Percentiles rank a stretch among this genome's conserved stretches.
These are phyloP conservation scores for Canis aureus DNA, from an alignment of 2,113 vertebrate species.

Conservation along the genomic window DNA sequence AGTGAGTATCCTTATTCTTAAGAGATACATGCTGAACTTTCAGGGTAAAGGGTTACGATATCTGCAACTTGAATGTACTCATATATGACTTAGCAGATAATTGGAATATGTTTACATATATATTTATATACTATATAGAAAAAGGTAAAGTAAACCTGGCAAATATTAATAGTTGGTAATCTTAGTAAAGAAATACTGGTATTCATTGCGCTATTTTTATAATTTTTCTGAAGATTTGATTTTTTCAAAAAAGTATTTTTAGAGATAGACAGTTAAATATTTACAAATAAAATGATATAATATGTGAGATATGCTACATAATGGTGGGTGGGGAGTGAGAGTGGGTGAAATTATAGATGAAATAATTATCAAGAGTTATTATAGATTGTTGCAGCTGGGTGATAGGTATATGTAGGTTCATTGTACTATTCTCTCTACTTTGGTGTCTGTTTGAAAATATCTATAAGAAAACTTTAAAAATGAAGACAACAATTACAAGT, in stretches of 20 bases:
- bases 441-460: slow-evolving; percentile 27
- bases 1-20: slow-evolving; percentile 20
- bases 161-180: slow-evolving; percentile 23
- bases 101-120: not conserved
- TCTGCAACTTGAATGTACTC: slow-evolving; percentile 5
- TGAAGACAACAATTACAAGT: not conserved
- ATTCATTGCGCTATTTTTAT: slow-evolving; percentile 39
- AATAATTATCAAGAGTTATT: slow-evolving; percentile 52
- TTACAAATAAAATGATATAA: slow-evolving; percentile 38
- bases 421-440: slow-evolving; percentile 4
- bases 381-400: slow-evolving; percentile 27
- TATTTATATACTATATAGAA: slow-evolving; percentile 12
- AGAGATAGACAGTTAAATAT: slow-evolving; percentile 18
- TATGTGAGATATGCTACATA: slow-evolving; percentile 31
- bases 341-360: not conserved
- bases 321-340: not conserved
- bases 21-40: not conserved
- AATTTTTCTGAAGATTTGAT: not conserved
- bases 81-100: slow-evolving; percentile 16
- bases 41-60: not conserved
- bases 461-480: slow-evolving; percentile 31
- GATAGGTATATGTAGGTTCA: not conserved
- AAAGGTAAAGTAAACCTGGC: not conserved
- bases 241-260: slow-evolving; percentile 40
- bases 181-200: not conserved